Conservation (phyloP, 2,113 vertebrate species). For the Anolis carolinensis region DNA sequence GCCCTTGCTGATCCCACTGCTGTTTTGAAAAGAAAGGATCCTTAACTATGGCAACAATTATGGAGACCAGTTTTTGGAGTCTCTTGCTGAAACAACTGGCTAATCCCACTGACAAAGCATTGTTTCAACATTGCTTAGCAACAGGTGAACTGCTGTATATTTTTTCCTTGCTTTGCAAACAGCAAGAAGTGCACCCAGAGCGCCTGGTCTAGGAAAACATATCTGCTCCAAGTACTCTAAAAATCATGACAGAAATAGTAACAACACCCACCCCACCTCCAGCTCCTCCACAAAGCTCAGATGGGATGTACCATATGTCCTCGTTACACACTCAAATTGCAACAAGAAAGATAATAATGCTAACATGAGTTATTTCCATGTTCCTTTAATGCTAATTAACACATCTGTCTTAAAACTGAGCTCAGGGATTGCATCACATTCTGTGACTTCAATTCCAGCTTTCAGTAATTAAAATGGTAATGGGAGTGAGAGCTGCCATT, state of each 20-base stretch:
- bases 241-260: not conserved
- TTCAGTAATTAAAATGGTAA: conserved; percentile 50
- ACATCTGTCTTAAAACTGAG: conserved; percentile 39
- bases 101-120: accelerated
- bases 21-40: not conserved
- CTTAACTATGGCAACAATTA: not conserved
- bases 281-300: not conserved
- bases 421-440: conserved; percentile 19
- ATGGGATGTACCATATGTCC: not conserved
- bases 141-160: accelerated
- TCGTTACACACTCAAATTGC: accelerated
- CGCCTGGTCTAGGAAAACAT: not conserved
- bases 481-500: conserved; percentile 8
- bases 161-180: not conserved
- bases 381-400: conserved; percentile 41
- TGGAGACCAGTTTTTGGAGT: not conserved
- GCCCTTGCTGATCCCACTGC: not conserved
- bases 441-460: conserved; percentile 23
- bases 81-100: not conserved
- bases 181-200: not conserved
- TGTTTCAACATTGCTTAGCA: not conserved
- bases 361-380: conserved; percentile 18
- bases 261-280: not conserved
- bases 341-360: not conserved
- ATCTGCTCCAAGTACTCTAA: not conserved